These are phyloP conservation scores for Paedocypris micromegethes DNA, from an alignment of 2,797 vertebrate genomes.

Conservation along the genomic window DNA sequence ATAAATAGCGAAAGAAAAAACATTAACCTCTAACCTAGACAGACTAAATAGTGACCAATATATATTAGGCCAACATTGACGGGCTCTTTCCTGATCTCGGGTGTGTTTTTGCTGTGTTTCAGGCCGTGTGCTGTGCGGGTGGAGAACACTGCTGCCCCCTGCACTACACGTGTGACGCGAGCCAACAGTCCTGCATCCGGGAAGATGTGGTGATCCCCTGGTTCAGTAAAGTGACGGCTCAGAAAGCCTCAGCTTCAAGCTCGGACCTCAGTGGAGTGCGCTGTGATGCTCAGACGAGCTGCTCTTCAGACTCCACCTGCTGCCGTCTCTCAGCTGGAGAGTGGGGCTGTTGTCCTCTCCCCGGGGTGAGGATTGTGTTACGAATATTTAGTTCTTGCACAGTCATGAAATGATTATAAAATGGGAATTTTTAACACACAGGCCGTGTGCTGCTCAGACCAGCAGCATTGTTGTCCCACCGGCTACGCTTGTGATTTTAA, in stretches of 20 bases:
- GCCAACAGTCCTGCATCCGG: constrained; percentile 43
- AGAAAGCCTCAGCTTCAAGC: not conserved
- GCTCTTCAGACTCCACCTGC: constrained; percentile 55
- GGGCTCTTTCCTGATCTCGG: constrained; percentile 1
- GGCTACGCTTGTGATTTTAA: constrained; percentile 72
- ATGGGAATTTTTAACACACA: constrained; percentile 45
- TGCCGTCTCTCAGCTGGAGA: constrained; percentile 54
- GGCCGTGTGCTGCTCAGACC: constrained; percentile 79
- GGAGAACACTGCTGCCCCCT: constrained; percentile 62
- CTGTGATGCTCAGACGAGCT: constrained; percentile 42
- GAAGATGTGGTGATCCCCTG: constrained; percentile 59
- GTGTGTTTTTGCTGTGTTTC: constrained; percentile 14
- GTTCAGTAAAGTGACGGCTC: constrained; percentile 61
- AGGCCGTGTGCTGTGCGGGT: constrained; percentile 65
- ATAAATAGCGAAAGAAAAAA: no score
- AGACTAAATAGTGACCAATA: no score
- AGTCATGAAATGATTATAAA: no score
- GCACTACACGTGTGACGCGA: constrained; percentile 48
- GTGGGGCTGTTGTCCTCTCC: constrained; percentile 65
- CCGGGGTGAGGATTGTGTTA: constrained; percentile 48
- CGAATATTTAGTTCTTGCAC: no score
- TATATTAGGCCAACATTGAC: no score
- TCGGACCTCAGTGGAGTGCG: constrained; percentile 6
- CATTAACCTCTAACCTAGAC: no score
- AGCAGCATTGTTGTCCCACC: constrained; percentile 75